These are phyloP conservation scores for Mesorhabditis belari DNA, from an alignment of 2,888 invertebrate genomes.

Conservation along the genomic window DNA sequence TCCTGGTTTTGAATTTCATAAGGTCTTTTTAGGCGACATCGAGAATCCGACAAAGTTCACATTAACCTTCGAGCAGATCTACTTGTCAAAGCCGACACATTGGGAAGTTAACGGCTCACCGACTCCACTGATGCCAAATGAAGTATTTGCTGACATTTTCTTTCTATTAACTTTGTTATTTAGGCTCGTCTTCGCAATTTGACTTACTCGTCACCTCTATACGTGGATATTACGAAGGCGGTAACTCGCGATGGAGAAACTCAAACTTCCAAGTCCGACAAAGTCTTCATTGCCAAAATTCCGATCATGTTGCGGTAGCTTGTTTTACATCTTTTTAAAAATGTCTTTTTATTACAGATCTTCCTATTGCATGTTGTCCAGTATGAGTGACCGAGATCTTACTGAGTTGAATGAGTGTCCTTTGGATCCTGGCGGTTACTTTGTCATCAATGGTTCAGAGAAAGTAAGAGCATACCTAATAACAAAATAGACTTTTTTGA, in stretches of 20 bases:
- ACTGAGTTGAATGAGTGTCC: constrained; percentile 99
- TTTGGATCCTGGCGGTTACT: constrained; percentile 94
- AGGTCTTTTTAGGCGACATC: constrained; percentile 40
- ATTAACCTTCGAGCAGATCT: constrained; percentile 96
- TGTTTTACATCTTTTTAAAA: not conserved
- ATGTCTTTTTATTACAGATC: constrained; percentile 63
- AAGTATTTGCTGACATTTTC: constrained; percentile 54
- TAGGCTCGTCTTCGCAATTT: constrained; percentile 78
- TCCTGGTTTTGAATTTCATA: constrained; percentile 1
- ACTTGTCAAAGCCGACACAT: constrained; percentile 96
- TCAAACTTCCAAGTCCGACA: constrained; percentile 68
- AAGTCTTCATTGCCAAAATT: constrained; percentile 77
- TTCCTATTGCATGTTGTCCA: constrained; percentile 87
- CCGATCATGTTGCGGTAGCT: constrained; percentile 79
- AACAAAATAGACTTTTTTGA: constrained; percentile 40
- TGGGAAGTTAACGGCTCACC: constrained; percentile 99
- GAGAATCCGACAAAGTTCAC: constrained; percentile 71
- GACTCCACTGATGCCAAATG: constrained; percentile 99
- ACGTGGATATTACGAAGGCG: constrained; percentile 90
- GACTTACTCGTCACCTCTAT: constrained; percentile 88
- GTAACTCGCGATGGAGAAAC: constrained; percentile 69
- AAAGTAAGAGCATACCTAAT: constrained; percentile 64
- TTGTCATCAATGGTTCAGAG: constrained; percentile 98
- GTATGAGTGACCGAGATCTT: constrained; percentile 93
- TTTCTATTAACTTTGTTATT: not conserved